Percentiles rank a stretch among this genome's conserved stretches.
Conservation (phyloP, 2,888 invertebrate genomes). For the Trichopoda pennipes region DNA sequence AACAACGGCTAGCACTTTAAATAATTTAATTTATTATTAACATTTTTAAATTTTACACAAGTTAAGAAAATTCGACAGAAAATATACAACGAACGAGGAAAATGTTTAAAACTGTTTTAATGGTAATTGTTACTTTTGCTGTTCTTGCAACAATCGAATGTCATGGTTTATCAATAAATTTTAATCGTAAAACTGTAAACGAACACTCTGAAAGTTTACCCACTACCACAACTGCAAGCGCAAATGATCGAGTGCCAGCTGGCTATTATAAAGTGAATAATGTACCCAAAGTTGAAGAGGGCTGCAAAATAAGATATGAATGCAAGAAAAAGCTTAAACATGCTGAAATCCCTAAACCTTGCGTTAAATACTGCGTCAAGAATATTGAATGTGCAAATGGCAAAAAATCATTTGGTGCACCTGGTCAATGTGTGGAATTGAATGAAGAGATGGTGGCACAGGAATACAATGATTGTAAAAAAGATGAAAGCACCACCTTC, state of each 20-base stretch:
- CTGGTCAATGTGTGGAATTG: constrained; percentile 74
- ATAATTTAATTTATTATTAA: background rate
- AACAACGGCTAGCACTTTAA: background rate
- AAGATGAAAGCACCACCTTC: background rate
- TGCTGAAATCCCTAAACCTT: constrained; percentile 71
- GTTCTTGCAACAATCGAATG: constrained; percentile 22
- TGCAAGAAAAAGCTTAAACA: constrained; percentile 75
- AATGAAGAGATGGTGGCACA: constrained; percentile 72
- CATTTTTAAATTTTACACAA: background rate
- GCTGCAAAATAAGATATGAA: constrained; percentile 71
- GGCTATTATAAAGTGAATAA: constrained; percentile 57
- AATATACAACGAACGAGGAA: background rate
- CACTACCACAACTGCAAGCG: constrained; percentile 42
- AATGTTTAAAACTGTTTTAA: constrained; percentile 51
- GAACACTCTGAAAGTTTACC: constrained; percentile 20
- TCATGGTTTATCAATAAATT: background rate
- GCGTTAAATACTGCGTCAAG: constrained; percentile 75
- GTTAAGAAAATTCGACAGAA: background rate
- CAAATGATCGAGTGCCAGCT: constrained; percentile 38
- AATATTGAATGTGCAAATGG: constrained; percentile 72
- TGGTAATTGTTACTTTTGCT: constrained; percentile 17
- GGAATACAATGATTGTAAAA: constrained; percentile 59
- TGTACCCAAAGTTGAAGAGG: constrained; percentile 70
- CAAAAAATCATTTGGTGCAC: constrained; percentile 63
- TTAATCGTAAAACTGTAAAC: constrained; percentile 18